Base-by-base conservation (phyloP, 2,888 invertebrate species). In the Alentia gelatinosa region DNA sequence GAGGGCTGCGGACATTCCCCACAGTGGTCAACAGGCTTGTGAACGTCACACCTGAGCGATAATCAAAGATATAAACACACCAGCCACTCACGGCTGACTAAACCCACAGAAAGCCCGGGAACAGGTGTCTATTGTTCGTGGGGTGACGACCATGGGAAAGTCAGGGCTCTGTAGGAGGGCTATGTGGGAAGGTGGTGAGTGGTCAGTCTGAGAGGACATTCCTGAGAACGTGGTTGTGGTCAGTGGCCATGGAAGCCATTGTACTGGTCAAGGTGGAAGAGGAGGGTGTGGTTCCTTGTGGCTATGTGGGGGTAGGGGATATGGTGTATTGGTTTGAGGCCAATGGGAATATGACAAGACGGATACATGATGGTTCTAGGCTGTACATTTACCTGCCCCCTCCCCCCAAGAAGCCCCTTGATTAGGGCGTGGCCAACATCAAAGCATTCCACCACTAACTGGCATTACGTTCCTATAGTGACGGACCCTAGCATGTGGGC, bases 41-140 rank as follows among this genome's bases (percentile, higher is more conserved):
- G 40, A 83, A 83, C n/a, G 37, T 23, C 40, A 83, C 83, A 83
- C 83, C 39, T 40, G 15, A 83, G 3, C 26, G 19, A 35, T 83
- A 83, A 83, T 83, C 83, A 83, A 83, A 83, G 83, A 39, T 40
- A 15, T 23, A 83, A 83, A 83, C 83, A 83, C 83, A 37, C 26
- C 3, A 39, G 40, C 37, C 37, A 4, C 40, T 23, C 23, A 83
- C 37, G 83, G 39, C 35, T 83, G 83, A 83, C 39, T 83, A 83
- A 39, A 23, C 39, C 26, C 1, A 23, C 39, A 40, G 37, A 83
- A 83, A 39, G 40, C 37, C 37, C 40, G 83, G n/a, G 83, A 83
- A 83, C 83, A 83, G 83, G 83, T 83, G 83, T n/a, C 35, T 83
- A 83, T 83, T 83, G 83, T 83, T 40, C 35, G 83, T n/a, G 40